These are phyloP conservation scores for Mantis religiosa DNA, from an alignment of 2,888 invertebrate species.

Conservation along the genomic window DNA sequence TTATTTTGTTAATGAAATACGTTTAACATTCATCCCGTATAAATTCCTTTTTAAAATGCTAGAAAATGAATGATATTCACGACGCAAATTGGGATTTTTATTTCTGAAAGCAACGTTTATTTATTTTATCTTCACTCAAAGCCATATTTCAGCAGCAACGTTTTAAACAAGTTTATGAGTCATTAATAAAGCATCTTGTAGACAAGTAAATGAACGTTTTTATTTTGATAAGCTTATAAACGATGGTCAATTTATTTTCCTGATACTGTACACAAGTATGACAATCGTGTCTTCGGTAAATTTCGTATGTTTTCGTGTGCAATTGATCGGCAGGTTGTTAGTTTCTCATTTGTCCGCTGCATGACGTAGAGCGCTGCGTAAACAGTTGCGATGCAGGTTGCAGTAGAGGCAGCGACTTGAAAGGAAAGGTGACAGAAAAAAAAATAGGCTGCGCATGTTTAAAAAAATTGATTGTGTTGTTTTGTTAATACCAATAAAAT, in stretches of 20 bases:
- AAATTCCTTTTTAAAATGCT: background rate
- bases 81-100: background rate
- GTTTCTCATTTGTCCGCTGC: constrained; percentile 22
- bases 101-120: background rate
- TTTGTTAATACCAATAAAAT: constrained; percentile 5
- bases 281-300: constrained; percentile 11
- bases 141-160: background rate
- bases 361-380: constrained; percentile 28
- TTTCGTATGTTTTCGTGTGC: constrained; percentile 15
- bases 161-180: background rate
- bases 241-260: background rate
- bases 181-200: background rate
- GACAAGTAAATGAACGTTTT: background rate
- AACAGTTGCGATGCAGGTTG: constrained; percentile 30
- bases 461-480: constrained; percentile 12
- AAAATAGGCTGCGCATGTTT: constrained; percentile 16
- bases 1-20: background rate
- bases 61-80: background rate
- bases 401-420: constrained; percentile 27
- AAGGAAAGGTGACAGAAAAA: constrained; percentile 18
- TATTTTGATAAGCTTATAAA: background rate
- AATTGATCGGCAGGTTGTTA: constrained; percentile 19
- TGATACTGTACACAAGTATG: background rate
- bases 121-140: background rate
- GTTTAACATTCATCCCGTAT: background rate